Evolutionary conservation across 2,113 vertebrate species (phyloP), one percentile per base, ranked within the genome.

Genomic region (Paracyprichromis sp.): DNA sequence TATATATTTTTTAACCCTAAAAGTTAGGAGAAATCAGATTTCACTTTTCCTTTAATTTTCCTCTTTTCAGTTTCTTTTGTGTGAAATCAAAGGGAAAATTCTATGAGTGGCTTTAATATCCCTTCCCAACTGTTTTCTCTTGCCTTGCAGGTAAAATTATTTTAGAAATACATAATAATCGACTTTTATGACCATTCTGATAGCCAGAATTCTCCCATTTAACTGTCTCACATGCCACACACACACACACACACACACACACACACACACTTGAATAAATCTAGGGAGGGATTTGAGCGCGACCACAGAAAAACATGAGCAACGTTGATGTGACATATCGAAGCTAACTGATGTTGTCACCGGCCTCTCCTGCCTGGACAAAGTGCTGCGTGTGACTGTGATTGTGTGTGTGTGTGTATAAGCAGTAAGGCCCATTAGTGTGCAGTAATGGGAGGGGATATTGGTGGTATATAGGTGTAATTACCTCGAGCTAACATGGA

Each of bases 381-480:
- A 94, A 95, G 94, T 95, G 57, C 88, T 50, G 92, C 90, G 90
- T 95, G 92, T 94, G 90, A 88, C 80, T 71, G 81, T 86, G 89
- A 56, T 24, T 90, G 84, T 90, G 87, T 38, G 54, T 54, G 50
- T 47, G 90, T 31, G 90, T 80, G 80, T 31, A 40, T 16, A 88
- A 61, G 91, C 86, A 88, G 93, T 79, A 83, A 90, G 92, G 86
- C 91, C 93, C 94, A 95, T 95, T 95, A 95, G 92, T 83, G 88
- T 78, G 90, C 86, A 81, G 94, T 96, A 95, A 96, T 96, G 92
- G 94, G 93, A 95, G 93, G 93, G 95, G 95, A 96, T 95, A 95
- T 95, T 95, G 95, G 93, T 94, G 93, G 91, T 85, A 93, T 94
- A 93, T 90, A 94, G 94, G 92, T 93, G 93, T 96, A 96, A 96